phyloP scores from a whole-genome alignment of 2,797 vertebrate genomes.

The Mormyrops attenuatus region DNA sequence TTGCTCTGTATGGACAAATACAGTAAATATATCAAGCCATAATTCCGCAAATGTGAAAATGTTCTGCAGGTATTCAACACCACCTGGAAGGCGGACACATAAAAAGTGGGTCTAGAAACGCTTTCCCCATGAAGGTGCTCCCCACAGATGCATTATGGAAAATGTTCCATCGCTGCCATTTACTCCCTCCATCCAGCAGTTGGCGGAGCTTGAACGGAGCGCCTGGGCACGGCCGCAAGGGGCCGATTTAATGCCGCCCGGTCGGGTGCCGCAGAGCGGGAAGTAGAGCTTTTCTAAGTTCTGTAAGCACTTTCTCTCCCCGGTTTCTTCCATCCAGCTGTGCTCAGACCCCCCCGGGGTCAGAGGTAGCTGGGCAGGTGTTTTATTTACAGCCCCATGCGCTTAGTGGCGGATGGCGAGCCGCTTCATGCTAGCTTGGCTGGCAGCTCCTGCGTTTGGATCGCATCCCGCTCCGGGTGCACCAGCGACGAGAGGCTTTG shows the following conservation, averaged over 20 bases:
- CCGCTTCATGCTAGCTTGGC: neutral
- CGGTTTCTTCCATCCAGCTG: neutral
- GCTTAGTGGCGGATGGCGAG: neutral
- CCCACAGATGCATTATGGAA: conserved; percentile 36
- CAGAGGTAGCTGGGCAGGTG: neutral
- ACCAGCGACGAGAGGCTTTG: neutral
- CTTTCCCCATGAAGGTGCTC: conserved; percentile 37
- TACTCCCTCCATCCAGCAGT: conserved; percentile 51
- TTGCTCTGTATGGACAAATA: neutral
- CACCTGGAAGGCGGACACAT: neutral
- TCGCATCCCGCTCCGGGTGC: neutral
- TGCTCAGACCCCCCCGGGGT: neutral
- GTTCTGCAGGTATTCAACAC: neutral
- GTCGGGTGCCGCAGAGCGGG: conserved; percentile 22
- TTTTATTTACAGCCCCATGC: neutral
- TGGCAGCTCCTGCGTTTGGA: neutral
- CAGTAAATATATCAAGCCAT: neutral
- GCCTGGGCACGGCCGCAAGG: conserved; percentile 34
- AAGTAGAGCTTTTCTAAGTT: neutral
- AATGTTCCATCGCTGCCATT: conserved; percentile 31
- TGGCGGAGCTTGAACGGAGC: conserved; percentile 59
- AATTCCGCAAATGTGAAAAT: neutral
- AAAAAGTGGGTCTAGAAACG: neutral
- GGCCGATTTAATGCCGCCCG: conserved; percentile 28
- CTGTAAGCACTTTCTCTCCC: neutral